These are phyloP conservation scores for Punctoribates punctum DNA, from an alignment of 2,888 invertebrate species.

Conservation along the genomic window DNA sequence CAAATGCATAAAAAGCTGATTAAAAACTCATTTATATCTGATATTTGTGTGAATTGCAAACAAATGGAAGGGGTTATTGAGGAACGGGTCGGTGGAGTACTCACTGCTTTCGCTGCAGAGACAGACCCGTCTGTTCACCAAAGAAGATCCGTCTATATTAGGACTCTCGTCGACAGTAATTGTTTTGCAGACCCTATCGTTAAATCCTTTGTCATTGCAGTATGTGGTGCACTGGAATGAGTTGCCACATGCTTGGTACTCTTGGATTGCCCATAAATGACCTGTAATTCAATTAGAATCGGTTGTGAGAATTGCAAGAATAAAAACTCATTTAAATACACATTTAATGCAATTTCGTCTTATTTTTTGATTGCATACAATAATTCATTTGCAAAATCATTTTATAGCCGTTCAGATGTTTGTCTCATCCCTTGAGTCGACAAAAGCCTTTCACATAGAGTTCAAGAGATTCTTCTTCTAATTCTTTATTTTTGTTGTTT, in stretches of 20 bases:
- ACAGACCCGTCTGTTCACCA: conserved; percentile 42
- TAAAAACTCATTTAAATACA: background rate
- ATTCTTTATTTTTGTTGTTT: too few species aligned
- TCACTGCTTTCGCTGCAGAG: conserved; percentile 43
- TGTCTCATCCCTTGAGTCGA: too few species aligned
- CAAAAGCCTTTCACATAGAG: too few species aligned
- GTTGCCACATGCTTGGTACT: conserved; percentile 41
- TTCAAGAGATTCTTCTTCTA: too few species aligned
- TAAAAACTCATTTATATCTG: too few species aligned
- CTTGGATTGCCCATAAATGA: conserved; percentile 35
- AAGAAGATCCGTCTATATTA: conserved; percentile 33
- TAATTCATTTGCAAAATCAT: too few species aligned
- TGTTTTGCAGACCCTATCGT: conserved; percentile 42
- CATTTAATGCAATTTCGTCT: background rate
- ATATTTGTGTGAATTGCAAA: too few species aligned
- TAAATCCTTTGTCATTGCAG: conserved; percentile 40
- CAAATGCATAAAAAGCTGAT: too few species aligned
- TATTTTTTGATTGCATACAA: too few species aligned
- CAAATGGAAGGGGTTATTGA: background rate
- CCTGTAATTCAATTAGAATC: conserved; percentile 1
- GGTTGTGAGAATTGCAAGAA: background rate
- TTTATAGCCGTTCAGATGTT: too few species aligned
- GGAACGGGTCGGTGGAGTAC: background rate
- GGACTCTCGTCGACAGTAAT: conserved; percentile 42
- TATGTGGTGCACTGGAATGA: conserved; percentile 41